These are phyloP conservation scores for Macrosteles quadrilineatus DNA, from an alignment of 1,140 invertebrate species.

Conservation along the genomic window DNA sequence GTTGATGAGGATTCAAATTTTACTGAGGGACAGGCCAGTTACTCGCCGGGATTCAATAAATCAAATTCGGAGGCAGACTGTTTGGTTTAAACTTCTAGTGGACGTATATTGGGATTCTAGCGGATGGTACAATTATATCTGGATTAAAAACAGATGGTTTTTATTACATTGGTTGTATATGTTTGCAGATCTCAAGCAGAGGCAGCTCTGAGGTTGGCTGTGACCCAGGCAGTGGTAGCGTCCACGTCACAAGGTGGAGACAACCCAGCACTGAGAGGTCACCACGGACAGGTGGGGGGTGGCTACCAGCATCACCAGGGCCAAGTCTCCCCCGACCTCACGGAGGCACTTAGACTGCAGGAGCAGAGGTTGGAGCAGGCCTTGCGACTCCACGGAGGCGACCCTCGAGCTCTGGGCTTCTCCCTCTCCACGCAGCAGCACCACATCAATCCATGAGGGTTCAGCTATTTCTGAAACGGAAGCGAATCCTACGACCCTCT, in stretches of 20 bases:
- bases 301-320: slow-evolving; percentile 44
- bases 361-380: slow-evolving; percentile 81
- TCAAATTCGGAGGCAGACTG: no score
- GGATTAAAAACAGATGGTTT: no score
- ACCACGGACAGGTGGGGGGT: slow-evolving; percentile 14
- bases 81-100: no score
- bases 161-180: no score
- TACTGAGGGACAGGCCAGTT: no score
- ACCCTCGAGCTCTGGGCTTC: slow-evolving; percentile 65
- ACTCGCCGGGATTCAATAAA: no score
- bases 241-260: slow-evolving; percentile 34
- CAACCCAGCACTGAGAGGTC: slow-evolving; percentile 20
- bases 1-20: no score
- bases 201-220: slow-evolving; percentile 75
- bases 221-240: slow-evolving; percentile 60
- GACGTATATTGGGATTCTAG: no score
- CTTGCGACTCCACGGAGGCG: slow-evolving; percentile 69
- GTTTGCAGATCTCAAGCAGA: slow-evolving; percentile 68
- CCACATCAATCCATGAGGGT: slow-evolving; percentile 44
- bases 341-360: slow-evolving; percentile 73
- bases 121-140: no score
- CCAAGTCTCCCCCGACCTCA: slow-evolving; percentile 58
- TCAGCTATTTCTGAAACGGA: slow-evolving; percentile 41
- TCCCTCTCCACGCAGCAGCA: slow-evolving; percentile 50
- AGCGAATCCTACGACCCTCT: slow-evolving; percentile 27